Base-by-base conservation (phyloP, 1,140 invertebrate genomes). In the Gerris buenoi region DNA sequence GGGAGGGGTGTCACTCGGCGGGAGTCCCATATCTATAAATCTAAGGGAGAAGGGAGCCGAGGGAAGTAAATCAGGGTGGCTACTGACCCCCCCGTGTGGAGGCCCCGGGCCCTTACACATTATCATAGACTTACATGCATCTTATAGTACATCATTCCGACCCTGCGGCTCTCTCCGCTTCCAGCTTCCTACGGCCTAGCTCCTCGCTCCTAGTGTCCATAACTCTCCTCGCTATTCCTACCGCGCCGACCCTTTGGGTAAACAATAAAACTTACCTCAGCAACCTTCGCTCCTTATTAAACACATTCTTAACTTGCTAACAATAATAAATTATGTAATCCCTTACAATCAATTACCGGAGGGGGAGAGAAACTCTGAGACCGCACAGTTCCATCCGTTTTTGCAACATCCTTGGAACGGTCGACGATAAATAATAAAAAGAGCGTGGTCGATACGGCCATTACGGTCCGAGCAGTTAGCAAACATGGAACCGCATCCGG, bases 21-120 rank as follows among this genome's bases (percentile, higher is more conserved):
- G 57, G 65, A 65, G 66, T 67, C 63, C 68, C 56, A 69, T 70
- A 70, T 68, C 69, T 70, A 68, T 70, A 68, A 70, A 68, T 67
- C 69, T 67, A 62, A 57, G 26, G 23, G 26, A 13, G 22, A 14
- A 26, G 25, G 23, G 23, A 26, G 25, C 25, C 22, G 22, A 63
- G 25, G 23, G 62, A 28, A 25, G 26, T 14, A 14, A 28, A 26
- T 18, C 15, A 13, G 15, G 27, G 10, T 28, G 62, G 28, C 66
- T 28, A 62, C 62, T 27, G 2, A 27, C 59, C 67, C 58, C 65
- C 66, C 58, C 64, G 22, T 61, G 25, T 29, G 27, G 27, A 29
- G 56, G 33, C 63, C 62, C 63, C 60, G 26, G 3, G 25, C 67
- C 67, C 33, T 64, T 64, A 27, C 5, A 22, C 27, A 64, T 64